phyloP scores from a whole-genome alignment of 2,888 invertebrate genomes.

The Mesopsocus fuscifrons region DNA sequence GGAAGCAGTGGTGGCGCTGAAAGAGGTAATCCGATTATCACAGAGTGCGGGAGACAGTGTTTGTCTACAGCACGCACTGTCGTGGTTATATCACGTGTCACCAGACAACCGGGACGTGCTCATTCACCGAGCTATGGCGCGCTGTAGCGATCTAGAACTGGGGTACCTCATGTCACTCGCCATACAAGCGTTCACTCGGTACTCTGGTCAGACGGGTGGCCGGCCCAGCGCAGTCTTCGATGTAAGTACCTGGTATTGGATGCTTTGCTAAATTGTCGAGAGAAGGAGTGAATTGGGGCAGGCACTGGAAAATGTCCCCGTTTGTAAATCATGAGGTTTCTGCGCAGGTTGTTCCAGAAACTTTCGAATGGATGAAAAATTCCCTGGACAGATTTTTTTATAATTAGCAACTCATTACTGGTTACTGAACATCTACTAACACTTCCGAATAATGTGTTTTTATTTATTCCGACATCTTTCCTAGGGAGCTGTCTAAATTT shows the following conservation, averaged over 20 bases:
- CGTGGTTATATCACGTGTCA: slow-evolving; percentile 53
- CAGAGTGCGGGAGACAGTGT: slow-evolving; percentile 75
- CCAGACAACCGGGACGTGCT: slow-evolving; percentile 32
- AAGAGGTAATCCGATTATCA: slow-evolving; percentile 70
- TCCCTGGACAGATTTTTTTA: too few relatives aligned
- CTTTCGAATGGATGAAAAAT: too few relatives aligned
- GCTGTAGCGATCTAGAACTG: slow-evolving; percentile 45
- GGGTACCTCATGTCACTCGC: slow-evolving; percentile 54
- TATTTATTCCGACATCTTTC: too few relatives aligned
- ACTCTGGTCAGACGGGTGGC: slow-evolving; percentile 47
- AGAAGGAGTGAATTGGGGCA: too few relatives aligned
- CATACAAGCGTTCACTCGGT: slow-evolving; percentile 56
- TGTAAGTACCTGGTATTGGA: slow-evolving; percentile 30
- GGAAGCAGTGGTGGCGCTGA: slow-evolving; percentile 61
- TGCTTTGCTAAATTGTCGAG: too few relatives aligned
- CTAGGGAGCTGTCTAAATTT: too few relatives aligned
- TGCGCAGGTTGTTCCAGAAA: too few relatives aligned
- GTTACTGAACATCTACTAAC: too few relatives aligned
- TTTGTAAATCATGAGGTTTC: too few relatives aligned
- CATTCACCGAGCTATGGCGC: slow-evolving; percentile 46
- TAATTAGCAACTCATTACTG: too few relatives aligned
- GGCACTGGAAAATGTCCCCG: too few relatives aligned
- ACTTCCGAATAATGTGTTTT: too few relatives aligned
- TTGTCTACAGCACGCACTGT: slow-evolving; percentile 67
- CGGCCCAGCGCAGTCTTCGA: slow-evolving; percentile 46